Percentiles rank a stretch among this genome's conserved stretches.
These are phyloP conservation scores for Odocoileus hemionus DNA, from an alignment of 2,113 vertebrate species.

Conservation along the genomic window DNA sequence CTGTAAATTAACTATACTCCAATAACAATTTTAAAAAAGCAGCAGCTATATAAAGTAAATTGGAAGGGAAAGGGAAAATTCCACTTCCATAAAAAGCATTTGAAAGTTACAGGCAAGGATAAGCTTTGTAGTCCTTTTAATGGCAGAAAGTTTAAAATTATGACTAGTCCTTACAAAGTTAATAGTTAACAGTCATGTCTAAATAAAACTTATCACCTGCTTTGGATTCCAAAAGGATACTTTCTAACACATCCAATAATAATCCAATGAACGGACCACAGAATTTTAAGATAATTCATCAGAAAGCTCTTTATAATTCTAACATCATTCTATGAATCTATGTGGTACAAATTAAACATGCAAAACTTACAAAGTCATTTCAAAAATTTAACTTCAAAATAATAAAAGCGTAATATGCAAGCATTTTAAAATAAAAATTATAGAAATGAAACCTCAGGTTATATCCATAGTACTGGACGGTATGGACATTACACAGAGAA, in stretches of 20 bases:
- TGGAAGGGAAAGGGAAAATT: background rate
- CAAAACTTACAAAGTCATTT: background rate
- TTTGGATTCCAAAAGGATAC: background rate
- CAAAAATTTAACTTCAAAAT: background rate
- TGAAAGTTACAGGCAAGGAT: background rate
- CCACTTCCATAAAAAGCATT: background rate
- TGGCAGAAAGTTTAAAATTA: background rate
- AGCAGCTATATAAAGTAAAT: background rate
- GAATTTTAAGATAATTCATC: background rate
- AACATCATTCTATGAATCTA: background rate
- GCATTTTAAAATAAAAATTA: background rate
- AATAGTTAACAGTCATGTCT: background rate
- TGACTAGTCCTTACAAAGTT: background rate
- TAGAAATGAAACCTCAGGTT: background rate
- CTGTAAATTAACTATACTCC: background rate
- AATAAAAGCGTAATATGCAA: background rate
- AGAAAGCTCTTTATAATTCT: background rate
- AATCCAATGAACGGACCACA: background rate
- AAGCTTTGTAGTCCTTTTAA: background rate
- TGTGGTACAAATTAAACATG: background rate
- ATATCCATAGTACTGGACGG: background rate
- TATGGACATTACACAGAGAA: background rate
- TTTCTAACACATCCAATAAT: background rate
- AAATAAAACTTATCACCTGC: background rate
- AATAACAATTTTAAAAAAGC: background rate